Conservation (phyloP, 2,113 vertebrate genomes). For the Osmerus eperlanus region DNA sequence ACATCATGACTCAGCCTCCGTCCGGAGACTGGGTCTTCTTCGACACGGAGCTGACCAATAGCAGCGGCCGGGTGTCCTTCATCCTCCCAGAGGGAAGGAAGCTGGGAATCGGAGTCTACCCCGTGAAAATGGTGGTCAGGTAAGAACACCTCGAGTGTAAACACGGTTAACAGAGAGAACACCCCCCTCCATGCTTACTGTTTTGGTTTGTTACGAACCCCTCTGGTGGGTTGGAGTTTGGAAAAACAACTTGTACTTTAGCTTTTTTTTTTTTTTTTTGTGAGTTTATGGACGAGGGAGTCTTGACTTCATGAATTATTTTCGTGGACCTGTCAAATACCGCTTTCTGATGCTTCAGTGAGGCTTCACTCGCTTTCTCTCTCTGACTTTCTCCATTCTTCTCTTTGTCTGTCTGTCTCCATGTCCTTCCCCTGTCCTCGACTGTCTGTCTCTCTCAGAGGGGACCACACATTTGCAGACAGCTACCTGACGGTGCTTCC, state of each 20-base stretch:
- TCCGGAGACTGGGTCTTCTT: conserved; percentile 91
- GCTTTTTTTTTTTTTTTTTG: too few species aligned
- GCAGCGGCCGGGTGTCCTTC: conserved; percentile 88
- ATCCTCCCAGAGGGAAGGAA: conserved; percentile 80
- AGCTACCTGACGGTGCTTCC: conserved; percentile 95
- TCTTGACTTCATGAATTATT: too few species aligned
- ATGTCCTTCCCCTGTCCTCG: neutral
- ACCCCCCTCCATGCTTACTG: neutral
- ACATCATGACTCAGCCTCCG: conserved; percentile 88
- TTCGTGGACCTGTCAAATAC: too few species aligned
- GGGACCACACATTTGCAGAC: conserved; percentile 95
- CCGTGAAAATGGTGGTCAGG: conserved; percentile 98
- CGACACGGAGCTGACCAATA: conserved; percentile 92
- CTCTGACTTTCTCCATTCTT: neutral
- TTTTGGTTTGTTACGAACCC: neutral
- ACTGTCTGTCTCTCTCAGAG: conserved; percentile 67
- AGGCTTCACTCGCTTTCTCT: neutral
- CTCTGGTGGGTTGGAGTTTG: neutral
- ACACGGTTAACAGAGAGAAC: neutral
- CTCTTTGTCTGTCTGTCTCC: neutral
- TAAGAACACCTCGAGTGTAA: conserved; percentile 45
- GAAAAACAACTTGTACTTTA: neutral
- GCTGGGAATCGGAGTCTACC: conserved; percentile 88
- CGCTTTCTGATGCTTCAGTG: too few species aligned
- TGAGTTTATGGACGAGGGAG: too few species aligned